phyloP scores from a whole-genome alignment of 2,113 vertebrate genomes.

The Aldabrachelys gigantea region DNA sequence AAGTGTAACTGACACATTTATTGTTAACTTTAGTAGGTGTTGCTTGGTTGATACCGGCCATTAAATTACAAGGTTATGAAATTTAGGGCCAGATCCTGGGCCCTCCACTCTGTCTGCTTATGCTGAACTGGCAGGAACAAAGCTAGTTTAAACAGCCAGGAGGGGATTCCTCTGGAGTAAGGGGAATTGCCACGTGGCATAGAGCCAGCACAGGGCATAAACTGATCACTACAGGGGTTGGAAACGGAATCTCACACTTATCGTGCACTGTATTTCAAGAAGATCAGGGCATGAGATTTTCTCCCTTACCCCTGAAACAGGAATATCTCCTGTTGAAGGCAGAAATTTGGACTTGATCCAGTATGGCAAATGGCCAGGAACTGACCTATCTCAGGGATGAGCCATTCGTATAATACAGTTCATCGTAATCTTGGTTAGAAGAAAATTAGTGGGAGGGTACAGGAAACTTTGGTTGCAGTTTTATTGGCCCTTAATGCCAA shows the following conservation, averaged over 20 bases:
- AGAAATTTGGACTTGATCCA: too few species aligned
- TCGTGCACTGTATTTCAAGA: not conserved
- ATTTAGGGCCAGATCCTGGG: too few species aligned
- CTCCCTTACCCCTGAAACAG: too few species aligned
- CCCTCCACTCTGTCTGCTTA: too few species aligned
- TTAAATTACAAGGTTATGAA: too few species aligned
- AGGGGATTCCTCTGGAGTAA: not conserved
- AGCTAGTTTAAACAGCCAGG: not conserved
- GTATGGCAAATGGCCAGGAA: too few species aligned
- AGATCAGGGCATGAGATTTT: not conserved
- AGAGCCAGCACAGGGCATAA: not conserved
- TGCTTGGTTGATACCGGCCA: too few species aligned
- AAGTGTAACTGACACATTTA: too few species aligned
- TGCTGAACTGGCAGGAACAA: too few species aligned
- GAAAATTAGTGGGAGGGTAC: not conserved
- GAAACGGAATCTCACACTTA: not conserved
- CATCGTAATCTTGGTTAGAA: not conserved
- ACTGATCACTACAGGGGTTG: not conserved
- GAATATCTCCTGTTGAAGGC: not conserved
- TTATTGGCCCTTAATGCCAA: not conserved
- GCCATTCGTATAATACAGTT: too few species aligned
- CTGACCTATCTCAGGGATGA: too few species aligned
- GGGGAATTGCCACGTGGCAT: not conserved
- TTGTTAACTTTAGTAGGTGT: too few species aligned
- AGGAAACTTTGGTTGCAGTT: not conserved